phyloP scores from a whole-genome alignment of 2,888 invertebrate species.

The Lepidochitona cinerea region DNA sequence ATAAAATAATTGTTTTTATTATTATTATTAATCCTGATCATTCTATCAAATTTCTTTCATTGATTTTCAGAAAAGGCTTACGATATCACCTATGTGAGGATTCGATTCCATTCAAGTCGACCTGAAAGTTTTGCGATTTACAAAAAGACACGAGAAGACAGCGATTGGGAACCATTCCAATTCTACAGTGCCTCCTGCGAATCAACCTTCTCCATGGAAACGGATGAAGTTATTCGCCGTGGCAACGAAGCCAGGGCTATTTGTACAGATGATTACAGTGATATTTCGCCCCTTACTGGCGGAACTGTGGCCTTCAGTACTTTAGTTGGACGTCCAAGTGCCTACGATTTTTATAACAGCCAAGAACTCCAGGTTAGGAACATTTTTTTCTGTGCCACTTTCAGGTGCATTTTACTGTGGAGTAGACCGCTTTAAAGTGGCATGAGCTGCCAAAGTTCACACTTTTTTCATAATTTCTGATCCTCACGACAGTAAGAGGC shows the following conservation, averaged over 20 bases:
- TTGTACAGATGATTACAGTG: constrained; percentile 98
- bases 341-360: constrained; percentile 91
- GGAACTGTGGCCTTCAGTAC: constrained; percentile 97
- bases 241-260: constrained; percentile 91
- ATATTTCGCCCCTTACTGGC: constrained; percentile 94
- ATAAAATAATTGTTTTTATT: no score
- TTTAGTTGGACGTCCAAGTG: constrained; percentile 93
- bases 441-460: no score
- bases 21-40: no score
- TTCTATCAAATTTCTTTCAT: no score
- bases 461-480: no score
- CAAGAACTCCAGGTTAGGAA: constrained; percentile 87
- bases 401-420: no score
- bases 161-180: constrained; percentile 78
- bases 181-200: constrained; percentile 88
- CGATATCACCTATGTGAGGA: constrained; percentile 95
- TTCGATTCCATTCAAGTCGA: constrained; percentile 94
- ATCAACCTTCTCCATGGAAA: constrained; percentile 87
- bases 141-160: constrained; percentile 79
- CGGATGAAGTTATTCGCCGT: constrained; percentile 76
- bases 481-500: no score
- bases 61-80: constrained; percentile 93
- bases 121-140: constrained; percentile 98
- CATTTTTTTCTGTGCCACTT: no score
- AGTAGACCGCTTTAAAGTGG: no score